Evolutionary conservation across 2,888 invertebrate species (phyloP).

Genomic region (Troides aeacus): DNA sequence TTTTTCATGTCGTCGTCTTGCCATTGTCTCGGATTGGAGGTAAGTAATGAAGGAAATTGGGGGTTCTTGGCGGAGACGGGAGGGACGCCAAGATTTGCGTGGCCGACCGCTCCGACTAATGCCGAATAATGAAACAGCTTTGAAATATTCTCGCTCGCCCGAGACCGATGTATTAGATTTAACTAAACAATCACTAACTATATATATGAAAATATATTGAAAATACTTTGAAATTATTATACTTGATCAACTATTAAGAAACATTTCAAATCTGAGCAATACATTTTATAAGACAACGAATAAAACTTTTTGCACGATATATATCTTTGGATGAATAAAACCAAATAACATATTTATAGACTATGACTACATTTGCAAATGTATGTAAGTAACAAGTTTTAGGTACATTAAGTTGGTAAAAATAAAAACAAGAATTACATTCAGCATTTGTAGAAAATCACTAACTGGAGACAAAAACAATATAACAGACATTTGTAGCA

Average conservation of each 20-base stretch:
- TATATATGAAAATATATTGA: constrained; percentile 26
- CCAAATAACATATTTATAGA: neutral
- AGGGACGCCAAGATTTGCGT: constrained; percentile 75
- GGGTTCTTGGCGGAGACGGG: constrained; percentile 64
- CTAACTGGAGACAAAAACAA: constrained; percentile 10
- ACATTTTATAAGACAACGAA: neutral
- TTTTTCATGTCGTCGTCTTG: constrained; percentile 76
- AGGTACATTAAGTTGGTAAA: neutral
- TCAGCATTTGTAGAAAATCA: neutral
- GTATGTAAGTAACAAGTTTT: neutral
- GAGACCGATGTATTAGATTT: constrained; percentile 72
- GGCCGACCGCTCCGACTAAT: constrained; percentile 72
- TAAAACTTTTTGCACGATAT: neutral
- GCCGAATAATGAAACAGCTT: constrained; percentile 76
- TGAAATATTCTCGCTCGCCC: constrained; percentile 61
- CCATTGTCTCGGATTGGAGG: constrained; percentile 78
- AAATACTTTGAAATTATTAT: neutral
- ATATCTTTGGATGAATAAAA: neutral
- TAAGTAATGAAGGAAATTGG: constrained; percentile 80
- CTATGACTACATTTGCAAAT: neutral
- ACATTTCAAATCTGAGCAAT: neutral
- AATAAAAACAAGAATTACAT: neutral
- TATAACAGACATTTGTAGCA: constrained; percentile 11
- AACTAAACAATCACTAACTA: constrained; percentile 60
- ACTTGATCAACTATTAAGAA: neutral